Conservation (phyloP, 2,888 invertebrate species). For the Eupithecia abbreviata region DNA sequence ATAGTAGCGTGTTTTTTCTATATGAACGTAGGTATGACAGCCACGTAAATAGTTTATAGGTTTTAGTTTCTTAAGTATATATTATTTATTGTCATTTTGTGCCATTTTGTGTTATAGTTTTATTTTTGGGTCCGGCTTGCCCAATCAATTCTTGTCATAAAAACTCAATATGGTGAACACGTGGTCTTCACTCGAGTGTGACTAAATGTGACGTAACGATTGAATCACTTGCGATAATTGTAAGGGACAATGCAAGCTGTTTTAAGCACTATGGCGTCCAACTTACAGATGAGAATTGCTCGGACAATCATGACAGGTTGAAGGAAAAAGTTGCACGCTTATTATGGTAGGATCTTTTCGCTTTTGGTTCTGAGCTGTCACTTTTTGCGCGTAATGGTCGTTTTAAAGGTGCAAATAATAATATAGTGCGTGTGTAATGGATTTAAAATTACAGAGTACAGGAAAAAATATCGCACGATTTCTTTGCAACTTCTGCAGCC, state of each 20-base stretch:
- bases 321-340: conserved; percentile 39
- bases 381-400: conserved; percentile 39
- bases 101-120: conserved; percentile 12
- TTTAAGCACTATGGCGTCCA: conserved; percentile 24
- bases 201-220: conserved; percentile 50
- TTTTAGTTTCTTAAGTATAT: not conserved
- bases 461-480: conserved; percentile 14
- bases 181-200: conserved; percentile 45
- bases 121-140: not conserved
- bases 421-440: conserved; percentile 35
- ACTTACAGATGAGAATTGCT: conserved; percentile 27
- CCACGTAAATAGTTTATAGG: conserved; percentile 14
- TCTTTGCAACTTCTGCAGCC: conserved; percentile 21
- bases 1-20: too few species aligned
- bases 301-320: conserved; percentile 36
- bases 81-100: not conserved
- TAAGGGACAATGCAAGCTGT: conserved; percentile 35
- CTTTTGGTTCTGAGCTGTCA: conserved; percentile 40
- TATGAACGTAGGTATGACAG: conserved; percentile 20
- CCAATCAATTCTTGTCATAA: not conserved
- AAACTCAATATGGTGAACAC: conserved; percentile 49
- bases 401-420: conserved; percentile 40
- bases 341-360: conserved; percentile 40
- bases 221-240: conserved; percentile 40
- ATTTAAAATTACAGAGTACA: conserved; percentile 30